Conservation (phyloP, 2,113 vertebrate genomes). For the Trogon surrucura region DNA sequence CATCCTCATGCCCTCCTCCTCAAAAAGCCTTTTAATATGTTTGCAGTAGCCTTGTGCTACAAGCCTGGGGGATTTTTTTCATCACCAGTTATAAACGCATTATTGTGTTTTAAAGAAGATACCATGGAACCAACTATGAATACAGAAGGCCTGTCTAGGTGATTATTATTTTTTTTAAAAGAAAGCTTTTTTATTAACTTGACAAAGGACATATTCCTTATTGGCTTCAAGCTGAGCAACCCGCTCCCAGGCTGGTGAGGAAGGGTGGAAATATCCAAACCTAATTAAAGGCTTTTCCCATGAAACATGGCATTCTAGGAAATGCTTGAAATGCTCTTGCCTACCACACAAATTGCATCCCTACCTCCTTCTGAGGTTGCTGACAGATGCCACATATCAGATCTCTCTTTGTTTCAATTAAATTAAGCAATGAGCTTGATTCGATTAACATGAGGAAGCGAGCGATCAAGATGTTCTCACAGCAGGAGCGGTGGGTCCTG, state of each 20-base stretch:
- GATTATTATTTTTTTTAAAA: background rate
- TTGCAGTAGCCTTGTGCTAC: background rate
- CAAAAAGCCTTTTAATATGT: background rate
- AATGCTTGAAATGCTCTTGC: background rate
- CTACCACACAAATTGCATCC: background rate
- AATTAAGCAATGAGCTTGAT: background rate
- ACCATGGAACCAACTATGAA: background rate
- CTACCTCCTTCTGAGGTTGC: background rate
- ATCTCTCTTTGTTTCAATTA: background rate
- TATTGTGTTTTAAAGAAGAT: background rate
- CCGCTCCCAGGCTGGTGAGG: background rate
- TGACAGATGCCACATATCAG: constrained; percentile 22
- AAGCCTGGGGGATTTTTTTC: background rate
- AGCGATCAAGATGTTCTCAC: background rate
- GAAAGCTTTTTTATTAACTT: background rate
- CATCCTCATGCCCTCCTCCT: background rate
- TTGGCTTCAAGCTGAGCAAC: background rate
- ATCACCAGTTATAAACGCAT: background rate
- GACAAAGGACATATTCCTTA: background rate
- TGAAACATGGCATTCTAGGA: background rate
- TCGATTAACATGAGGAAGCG: background rate
- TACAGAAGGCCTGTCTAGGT: background rate
- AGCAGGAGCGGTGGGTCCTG: background rate
- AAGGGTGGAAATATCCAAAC: background rate
- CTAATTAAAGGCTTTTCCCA: constrained; percentile 4